A percentile compares a stretch with the other conserved stretches of the same genome.
These are phyloP conservation scores for Seira ritae DNA, from an alignment of 2,888 invertebrate genomes.

Conservation along the genomic window DNA sequence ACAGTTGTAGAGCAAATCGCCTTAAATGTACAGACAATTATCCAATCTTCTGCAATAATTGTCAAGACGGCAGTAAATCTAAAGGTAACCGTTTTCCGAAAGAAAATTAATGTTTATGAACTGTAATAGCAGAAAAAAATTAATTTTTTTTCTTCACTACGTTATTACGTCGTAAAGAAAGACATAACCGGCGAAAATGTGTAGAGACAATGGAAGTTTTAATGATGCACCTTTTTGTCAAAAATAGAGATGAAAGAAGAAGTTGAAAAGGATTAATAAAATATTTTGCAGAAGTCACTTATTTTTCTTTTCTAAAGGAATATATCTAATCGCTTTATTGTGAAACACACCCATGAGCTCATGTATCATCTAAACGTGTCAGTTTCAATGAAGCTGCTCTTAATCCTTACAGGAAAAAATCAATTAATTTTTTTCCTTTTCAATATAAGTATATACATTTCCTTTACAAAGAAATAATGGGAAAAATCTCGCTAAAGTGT, in stretches of 20 bases:
- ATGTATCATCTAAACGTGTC: slow-evolving; percentile 55
- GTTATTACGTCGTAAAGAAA: background rate
- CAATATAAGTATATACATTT: slow-evolving; percentile 12
- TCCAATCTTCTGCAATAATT: background rate
- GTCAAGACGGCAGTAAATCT: no score
- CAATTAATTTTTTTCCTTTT: slow-evolving; percentile 51
- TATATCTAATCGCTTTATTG: background rate
- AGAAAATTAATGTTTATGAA: slow-evolving; percentile 1
- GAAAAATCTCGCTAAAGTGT: background rate
- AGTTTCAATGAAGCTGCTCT: slow-evolving; percentile 51
- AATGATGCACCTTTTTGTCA: slow-evolving; percentile 1
- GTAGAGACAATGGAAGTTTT: background rate
- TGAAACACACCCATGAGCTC: slow-evolving; percentile 48
- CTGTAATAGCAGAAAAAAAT: slow-evolving; percentile 1
- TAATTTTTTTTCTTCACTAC: background rate
- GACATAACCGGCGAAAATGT: no score
- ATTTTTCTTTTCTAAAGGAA: background rate
- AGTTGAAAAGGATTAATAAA: background rate
- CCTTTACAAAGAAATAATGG: background rate
- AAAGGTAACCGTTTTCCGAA: background rate
- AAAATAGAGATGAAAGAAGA: background rate
- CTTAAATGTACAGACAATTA: slow-evolving; percentile 6
- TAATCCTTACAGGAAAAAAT: slow-evolving; percentile 38
- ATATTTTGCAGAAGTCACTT: slow-evolving; percentile 9
- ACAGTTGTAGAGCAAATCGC: slow-evolving; percentile 25